Base-by-base conservation (phyloP, 2,113 vertebrate genomes). In the Calonectris borealis region DNA sequence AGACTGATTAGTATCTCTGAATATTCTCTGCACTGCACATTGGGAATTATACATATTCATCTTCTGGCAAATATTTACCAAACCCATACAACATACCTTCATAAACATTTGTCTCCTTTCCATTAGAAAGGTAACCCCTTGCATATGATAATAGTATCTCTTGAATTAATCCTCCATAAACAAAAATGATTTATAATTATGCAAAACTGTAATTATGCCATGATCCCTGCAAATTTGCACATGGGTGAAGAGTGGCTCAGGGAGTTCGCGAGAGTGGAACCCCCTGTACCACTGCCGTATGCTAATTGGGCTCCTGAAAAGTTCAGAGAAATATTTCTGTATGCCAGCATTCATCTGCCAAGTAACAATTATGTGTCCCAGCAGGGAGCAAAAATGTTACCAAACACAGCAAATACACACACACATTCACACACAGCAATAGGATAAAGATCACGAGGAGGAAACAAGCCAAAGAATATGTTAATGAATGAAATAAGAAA, bases 221-320 rank as follows among this genome's bases (percentile, higher is more conserved):
- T 82, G 54, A 29, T 96, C 24, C 54, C 49, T 89, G 66, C 10
- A 95, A 81, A 94, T 97, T 83, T 96, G 42, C 64, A 86, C 81
- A 55, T 34, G 49, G 46, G 25, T 57, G 38, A 88, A 95, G 75
- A 73, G 48, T 10, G 18, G 57, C 57, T 96, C 80, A 70, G 75
- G 85, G 62, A 69, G 66, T 81, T 96, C 5, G 0, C 71, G 91
- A 48, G 86, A 96, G 91, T 88, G 76, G 76, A 62, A 60, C 14
- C 64, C 86, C 46, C 44, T 70, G 22, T 46, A 85, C 62, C 65
- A 90, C 77, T 76, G 83, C 51, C 4, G 2, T 95, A 90, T 94
- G 91, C 69, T 98, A 97, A 98, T 83, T 97, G 65, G 81, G 31
- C 91, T 97, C 86, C 86, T 83, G 88, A 94, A 93, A 98, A 97